Conservation (phyloP, 2,113 vertebrate species). For the Addax nasomaculatus region DNA sequence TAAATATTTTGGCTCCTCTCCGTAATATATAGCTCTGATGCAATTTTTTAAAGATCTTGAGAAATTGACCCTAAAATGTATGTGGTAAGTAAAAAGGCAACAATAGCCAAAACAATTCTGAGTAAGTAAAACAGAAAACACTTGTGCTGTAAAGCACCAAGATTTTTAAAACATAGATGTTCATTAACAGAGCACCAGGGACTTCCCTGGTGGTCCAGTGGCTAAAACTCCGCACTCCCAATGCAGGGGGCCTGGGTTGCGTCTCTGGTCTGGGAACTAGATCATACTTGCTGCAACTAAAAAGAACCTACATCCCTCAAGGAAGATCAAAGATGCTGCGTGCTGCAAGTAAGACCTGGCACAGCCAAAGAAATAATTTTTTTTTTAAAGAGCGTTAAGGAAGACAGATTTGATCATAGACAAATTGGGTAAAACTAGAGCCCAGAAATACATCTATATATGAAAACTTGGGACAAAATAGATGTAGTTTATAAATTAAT, state of each 20-base stretch:
- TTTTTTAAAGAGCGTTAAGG: not conserved
- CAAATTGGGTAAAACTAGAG: not conserved
- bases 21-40: not conserved
- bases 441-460: not conserved
- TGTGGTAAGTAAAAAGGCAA: not conserved
- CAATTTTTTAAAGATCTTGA: not conserved
- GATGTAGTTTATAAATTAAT: not conserved
- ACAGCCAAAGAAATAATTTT: not conserved
- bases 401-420: not conserved
- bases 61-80: not conserved
- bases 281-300: not conserved
- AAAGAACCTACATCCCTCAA: not conserved
- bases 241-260: not conserved
- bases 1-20: not conserved
- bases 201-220: not conserved
- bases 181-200: not conserved
- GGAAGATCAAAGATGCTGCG: not conserved
- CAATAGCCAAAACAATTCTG: not conserved
- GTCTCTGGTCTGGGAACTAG: not conserved
- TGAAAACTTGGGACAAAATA: not conserved
- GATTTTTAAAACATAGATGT: not conserved
- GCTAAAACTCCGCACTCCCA: not conserved
- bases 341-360: not conserved
- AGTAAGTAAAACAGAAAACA: not conserved
- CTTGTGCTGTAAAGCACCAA: not conserved